phyloP scores from a whole-genome alignment of 2,888 invertebrate species.

The Spatulosminthurus flaviceps region DNA sequence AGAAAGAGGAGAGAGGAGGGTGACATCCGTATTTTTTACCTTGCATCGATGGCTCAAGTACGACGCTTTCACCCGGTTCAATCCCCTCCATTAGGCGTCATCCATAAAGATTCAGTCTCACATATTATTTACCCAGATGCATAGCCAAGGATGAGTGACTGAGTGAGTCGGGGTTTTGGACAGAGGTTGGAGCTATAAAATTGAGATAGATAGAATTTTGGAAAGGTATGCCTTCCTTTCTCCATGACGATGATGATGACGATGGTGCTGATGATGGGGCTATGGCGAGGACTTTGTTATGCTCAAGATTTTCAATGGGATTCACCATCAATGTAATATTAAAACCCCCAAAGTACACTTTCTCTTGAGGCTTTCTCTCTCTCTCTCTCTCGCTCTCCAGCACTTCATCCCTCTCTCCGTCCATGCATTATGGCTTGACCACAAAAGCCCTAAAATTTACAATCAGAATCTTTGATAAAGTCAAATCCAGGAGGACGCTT shows the following conservation, averaged over 20 bases:
- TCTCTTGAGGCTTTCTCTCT: neutral
- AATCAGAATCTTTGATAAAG: conserved; percentile 35
- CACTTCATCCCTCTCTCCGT: neutral
- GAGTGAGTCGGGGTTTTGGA: neutral
- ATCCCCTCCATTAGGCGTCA: conserved; percentile 44
- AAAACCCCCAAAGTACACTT: conserved; percentile 30
- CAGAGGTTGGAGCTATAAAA: neutral
- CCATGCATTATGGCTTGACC: conserved; percentile 32
- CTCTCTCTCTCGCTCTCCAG: conserved; percentile 11
- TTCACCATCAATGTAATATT: conserved; percentile 36
- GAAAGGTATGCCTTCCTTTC: neutral
- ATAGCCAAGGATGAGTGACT: conserved; percentile 19
- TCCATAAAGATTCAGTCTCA: conserved; percentile 38
- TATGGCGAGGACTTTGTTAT: too few species aligned
- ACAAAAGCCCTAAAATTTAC: conserved; percentile 29
- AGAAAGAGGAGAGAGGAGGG: conserved; percentile 12
- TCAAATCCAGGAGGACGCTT: conserved; percentile 30
- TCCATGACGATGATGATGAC: neutral
- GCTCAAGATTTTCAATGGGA: conserved; percentile 31
- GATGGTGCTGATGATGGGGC: conserved; percentile 1
- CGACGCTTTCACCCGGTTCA: conserved; percentile 33
- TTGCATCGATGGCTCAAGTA: conserved; percentile 1
- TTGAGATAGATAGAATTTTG: neutral
- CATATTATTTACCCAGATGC: conserved; percentile 1
- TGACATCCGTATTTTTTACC: neutral